Conservation (phyloP, 2,113 vertebrate genomes). For the Mustela lutreola region DNA sequence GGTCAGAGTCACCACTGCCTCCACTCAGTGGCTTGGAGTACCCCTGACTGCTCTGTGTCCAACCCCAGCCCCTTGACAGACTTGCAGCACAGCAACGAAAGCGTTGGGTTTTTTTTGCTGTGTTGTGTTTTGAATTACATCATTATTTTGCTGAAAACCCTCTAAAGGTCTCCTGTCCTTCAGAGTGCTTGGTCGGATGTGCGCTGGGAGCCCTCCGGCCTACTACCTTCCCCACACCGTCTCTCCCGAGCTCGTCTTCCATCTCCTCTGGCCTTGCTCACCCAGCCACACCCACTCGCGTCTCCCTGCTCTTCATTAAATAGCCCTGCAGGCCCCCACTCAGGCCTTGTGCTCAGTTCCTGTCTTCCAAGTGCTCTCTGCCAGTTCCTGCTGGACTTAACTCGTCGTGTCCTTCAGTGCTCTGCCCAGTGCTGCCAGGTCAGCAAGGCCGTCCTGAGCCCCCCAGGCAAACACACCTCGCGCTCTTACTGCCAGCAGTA, state of each 20-base stretch:
- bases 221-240: accelerated
- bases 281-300: accelerated
- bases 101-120: neutral
- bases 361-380: accelerated
- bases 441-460: neutral
- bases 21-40: neutral
- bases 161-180: neutral
- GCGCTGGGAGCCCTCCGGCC: accelerated
- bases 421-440: neutral
- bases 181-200: neutral
- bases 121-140: neutral
- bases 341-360: neutral
- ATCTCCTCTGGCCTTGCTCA: neutral
- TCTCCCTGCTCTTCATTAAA: neutral
- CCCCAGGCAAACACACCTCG: too few relatives aligned
- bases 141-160: neutral
- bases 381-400: accelerated
- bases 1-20: neutral
- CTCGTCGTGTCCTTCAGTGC: neutral
- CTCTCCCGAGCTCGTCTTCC: neutral
- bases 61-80: neutral
- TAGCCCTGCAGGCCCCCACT: neutral
- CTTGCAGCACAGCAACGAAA: neutral
- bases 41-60: neutral
- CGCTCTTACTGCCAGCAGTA: neutral